These are phyloP conservation scores for Dasysyrphus albostriatus DNA, from an alignment of 2,888 invertebrate species.

Conservation along the genomic window DNA sequence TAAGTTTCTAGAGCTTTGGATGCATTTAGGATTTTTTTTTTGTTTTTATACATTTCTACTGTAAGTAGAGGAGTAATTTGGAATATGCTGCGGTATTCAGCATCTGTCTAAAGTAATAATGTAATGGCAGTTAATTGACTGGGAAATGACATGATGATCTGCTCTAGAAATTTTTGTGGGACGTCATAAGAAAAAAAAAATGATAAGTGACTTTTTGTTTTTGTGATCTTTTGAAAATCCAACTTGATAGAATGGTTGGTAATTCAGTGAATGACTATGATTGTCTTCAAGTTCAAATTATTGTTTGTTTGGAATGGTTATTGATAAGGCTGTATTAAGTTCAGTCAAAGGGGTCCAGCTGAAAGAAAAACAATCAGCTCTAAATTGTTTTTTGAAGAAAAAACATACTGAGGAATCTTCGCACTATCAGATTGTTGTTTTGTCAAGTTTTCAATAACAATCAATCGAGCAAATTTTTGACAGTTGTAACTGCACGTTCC, in stretches of 20 bases:
- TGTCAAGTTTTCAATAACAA: no score
- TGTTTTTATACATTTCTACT: background rate
- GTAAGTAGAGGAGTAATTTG: constrained; percentile 21
- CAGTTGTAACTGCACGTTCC: no score
- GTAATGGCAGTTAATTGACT: constrained; percentile 68
- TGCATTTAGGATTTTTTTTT: constrained; percentile 13
- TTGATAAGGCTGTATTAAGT: no score
- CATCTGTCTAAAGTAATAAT: constrained; percentile 14
- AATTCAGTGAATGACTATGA: background rate
- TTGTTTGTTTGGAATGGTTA: background rate
- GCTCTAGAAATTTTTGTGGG: constrained; percentile 40
- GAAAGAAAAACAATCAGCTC: no score
- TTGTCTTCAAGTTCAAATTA: background rate
- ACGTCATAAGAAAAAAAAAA: background rate
- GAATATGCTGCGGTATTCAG: constrained; percentile 7
- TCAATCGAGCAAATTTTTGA: no score
- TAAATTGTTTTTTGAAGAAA: no score
- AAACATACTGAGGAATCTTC: no score
- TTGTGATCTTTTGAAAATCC: background rate
- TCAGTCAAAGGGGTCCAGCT: no score
- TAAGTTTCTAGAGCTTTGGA: constrained; percentile 16
- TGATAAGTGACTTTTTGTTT: background rate
- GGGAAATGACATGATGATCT: constrained; percentile 67
- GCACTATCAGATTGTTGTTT: no score
- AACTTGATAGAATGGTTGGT: background rate